Evolutionary conservation across 2,113 vertebrate genomes (phyloP).

Genomic region (Corapipo altera): DNA sequence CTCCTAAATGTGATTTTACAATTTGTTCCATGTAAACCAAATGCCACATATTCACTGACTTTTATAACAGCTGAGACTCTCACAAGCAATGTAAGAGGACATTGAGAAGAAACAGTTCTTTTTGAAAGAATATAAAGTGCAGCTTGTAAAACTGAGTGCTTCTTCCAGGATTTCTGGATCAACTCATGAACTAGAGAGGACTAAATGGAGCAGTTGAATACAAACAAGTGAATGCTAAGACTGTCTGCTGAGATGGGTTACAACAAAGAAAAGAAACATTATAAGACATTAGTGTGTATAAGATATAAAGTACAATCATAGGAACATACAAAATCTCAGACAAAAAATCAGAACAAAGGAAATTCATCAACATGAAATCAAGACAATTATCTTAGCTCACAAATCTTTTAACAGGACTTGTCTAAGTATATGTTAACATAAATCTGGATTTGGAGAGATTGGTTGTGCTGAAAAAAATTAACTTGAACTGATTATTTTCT

Average conservation of each 20-base stretch:
- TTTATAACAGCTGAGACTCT: neutral
- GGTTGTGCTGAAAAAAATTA: neutral
- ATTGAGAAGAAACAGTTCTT: neutral
- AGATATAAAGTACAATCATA: neutral
- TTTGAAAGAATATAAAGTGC: neutral
- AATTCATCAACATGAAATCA: neutral
- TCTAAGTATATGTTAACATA: neutral
- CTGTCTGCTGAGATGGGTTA: neutral
- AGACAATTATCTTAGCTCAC: neutral
- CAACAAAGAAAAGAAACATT: neutral
- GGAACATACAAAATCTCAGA: neutral
- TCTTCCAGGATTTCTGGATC: neutral
- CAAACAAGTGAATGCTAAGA: neutral
- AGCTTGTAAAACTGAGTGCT: neutral
- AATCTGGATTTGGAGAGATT: neutral
- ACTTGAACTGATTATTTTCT: neutral
- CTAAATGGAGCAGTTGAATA: neutral
- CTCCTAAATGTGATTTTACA: neutral
- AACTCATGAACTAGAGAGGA: neutral
- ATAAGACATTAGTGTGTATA: neutral
- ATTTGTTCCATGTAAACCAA: neutral
- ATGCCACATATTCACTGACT: neutral
- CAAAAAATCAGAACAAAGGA: neutral
- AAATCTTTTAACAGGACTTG: neutral
- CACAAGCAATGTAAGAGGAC: neutral